These are phyloP conservation scores for Pollenia griseotomentosa DNA, from an alignment of 2,888 invertebrate species.

Conservation along the genomic window DNA sequence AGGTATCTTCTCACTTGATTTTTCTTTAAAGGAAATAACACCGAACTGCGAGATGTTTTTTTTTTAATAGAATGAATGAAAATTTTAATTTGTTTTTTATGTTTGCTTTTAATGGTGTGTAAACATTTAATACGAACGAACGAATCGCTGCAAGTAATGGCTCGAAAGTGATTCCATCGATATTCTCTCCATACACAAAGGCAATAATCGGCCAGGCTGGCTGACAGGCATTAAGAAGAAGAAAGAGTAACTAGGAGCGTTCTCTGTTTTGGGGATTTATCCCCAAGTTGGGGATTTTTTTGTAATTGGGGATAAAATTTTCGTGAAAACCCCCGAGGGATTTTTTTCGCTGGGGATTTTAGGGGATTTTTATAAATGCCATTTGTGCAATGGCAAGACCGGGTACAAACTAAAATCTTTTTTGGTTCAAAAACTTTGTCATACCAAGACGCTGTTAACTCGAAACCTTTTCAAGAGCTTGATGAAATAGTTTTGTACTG, in stretches of 20 bases:
- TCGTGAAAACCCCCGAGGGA: too few species aligned
- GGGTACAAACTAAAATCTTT: too few species aligned
- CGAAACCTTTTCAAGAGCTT: too few species aligned
- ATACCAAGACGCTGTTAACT: too few species aligned
- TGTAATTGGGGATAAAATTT: too few species aligned
- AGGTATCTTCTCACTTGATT: constrained; percentile 46
- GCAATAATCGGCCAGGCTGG: constrained; percentile 32
- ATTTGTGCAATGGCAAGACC: too few species aligned
- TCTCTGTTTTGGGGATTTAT: background rate
- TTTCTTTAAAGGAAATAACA: constrained; percentile 21
- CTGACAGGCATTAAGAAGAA: constrained; percentile 11
- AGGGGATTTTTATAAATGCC: too few species aligned
- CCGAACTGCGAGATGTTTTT: constrained; percentile 20
- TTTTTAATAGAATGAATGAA: constrained; percentile 35
- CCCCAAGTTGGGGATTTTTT: background rate
- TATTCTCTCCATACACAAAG: constrained; percentile 50
- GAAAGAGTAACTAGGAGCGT: background rate
- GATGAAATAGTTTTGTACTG: too few species aligned
- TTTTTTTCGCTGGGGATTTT: too few species aligned
- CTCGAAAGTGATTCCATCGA: constrained; percentile 68
- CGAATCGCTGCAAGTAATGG: constrained; percentile 70
- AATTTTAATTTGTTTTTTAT: constrained; percentile 34
- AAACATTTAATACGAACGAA: constrained; percentile 67
- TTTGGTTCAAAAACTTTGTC: too few species aligned
- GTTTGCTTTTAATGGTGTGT: constrained; percentile 39